Evolutionary conservation across 2,888 invertebrate species (phyloP).

Genomic region (Penaeus monodon): DNA sequence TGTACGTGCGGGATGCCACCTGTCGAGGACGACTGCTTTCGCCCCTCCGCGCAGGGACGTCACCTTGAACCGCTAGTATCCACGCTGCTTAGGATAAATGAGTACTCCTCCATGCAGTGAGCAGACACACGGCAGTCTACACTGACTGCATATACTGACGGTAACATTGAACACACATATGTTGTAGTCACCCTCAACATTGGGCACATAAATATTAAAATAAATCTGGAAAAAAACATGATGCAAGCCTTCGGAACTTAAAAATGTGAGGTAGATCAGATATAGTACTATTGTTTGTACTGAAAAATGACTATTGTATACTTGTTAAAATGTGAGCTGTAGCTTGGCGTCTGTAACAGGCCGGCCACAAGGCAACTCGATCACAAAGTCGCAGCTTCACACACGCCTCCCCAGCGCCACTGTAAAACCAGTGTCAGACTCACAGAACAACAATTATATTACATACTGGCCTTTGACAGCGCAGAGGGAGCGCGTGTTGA

Average conservation of each 20-base stretch:
- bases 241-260: constrained; percentile 54
- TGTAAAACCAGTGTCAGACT: constrained; percentile 23
- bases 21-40: background rate
- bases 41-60: background rate
- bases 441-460: constrained; percentile 33
- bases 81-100: no score
- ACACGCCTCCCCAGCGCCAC: background rate
- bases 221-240: constrained; percentile 52
- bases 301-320: constrained; percentile 62
- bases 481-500: constrained; percentile 1
- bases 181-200: constrained; percentile 27
- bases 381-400: background rate
- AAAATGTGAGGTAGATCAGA: constrained; percentile 60
- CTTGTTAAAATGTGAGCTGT: constrained; percentile 38
- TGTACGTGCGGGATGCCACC: constrained; percentile 11
- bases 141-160: no score
- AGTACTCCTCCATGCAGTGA: no score
- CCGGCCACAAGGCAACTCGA: background rate
- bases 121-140: no score
- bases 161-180: constrained; percentile 8
- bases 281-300: constrained; percentile 61
- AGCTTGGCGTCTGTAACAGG: background rate
- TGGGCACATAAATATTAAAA: constrained; percentile 41
- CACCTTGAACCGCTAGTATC: background rate
- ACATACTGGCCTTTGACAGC: constrained; percentile 55